Evolutionary conservation across 2,888 invertebrate species (phyloP).

Genomic region (Mythimna vitellina): DNA sequence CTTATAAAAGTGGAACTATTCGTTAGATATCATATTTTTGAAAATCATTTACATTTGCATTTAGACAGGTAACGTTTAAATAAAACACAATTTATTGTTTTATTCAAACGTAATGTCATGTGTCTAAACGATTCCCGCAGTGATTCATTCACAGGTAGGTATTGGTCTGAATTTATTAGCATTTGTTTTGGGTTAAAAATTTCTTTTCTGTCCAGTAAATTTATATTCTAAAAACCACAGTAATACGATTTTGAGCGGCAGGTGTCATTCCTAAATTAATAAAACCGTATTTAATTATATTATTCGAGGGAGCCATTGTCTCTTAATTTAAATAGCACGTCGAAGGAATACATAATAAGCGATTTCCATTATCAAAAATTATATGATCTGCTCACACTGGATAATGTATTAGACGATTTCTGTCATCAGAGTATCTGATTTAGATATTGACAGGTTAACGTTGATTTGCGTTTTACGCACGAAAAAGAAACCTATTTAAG

Average conservation of each 20-base stretch:
- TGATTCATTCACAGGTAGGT: no score
- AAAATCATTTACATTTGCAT: no score
- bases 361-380: not conserved
- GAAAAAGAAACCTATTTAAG: no score
- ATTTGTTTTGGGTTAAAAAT: not conserved
- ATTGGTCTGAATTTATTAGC: not conserved
- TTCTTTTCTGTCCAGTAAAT: not conserved
- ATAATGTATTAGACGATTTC: not conserved
- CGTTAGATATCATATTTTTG: no score
- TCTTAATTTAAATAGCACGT: constrained; percentile 12
- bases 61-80: no score
- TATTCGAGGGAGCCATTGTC: not conserved
- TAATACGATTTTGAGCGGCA: not conserved
- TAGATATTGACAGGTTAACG: constrained; percentile 1
- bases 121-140: no score
- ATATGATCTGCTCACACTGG: not conserved
- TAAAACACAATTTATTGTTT: no score
- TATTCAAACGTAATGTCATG: no score
- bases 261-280: constrained; percentile 12
- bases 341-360: constrained; percentile 3
- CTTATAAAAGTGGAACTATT: no score
- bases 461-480: not conserved
- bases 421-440: constrained; percentile 7
- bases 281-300: not conserved
- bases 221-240: not conserved